Conservation (phyloP, 2,113 vertebrate genomes). For the Charadrius vociferus region DNA sequence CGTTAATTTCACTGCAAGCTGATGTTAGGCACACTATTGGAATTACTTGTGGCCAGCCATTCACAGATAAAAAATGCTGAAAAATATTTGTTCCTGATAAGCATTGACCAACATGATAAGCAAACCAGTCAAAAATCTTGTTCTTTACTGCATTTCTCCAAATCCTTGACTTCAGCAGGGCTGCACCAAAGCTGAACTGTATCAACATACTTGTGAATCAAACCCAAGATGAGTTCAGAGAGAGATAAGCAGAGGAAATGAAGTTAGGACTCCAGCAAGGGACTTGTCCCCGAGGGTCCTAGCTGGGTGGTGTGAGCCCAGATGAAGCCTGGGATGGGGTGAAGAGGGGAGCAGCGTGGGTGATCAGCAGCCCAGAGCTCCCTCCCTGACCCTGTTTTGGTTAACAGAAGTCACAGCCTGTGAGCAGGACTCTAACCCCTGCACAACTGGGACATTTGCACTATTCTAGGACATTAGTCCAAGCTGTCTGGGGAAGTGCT, state of each 20-base stretch:
- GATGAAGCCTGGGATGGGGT: neutral
- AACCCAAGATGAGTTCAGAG: neutral
- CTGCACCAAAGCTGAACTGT: neutral
- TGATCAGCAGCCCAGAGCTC: neutral
- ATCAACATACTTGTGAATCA: neutral
- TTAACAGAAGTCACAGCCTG: neutral
- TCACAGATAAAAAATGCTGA: neutral
- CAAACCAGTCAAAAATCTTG: neutral
- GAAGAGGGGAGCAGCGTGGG: neutral
- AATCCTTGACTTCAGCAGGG: neutral
- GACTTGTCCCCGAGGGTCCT: neutral
- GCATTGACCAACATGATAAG: neutral
- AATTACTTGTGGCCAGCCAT: neutral
- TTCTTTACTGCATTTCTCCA: neutral
- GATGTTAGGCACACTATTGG: no score
- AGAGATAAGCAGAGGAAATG: neutral
- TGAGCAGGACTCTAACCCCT: neutral
- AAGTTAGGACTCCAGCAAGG: neutral
- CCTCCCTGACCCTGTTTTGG: neutral
- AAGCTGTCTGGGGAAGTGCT: neutral
- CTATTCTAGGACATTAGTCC: neutral
- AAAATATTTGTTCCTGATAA: neutral
- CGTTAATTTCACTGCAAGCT: neutral
- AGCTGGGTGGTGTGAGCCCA: neutral
- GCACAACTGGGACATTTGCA: neutral